Base-by-base conservation (phyloP, 2,113 vertebrate species). In the Pholis gunnellus region DNA sequence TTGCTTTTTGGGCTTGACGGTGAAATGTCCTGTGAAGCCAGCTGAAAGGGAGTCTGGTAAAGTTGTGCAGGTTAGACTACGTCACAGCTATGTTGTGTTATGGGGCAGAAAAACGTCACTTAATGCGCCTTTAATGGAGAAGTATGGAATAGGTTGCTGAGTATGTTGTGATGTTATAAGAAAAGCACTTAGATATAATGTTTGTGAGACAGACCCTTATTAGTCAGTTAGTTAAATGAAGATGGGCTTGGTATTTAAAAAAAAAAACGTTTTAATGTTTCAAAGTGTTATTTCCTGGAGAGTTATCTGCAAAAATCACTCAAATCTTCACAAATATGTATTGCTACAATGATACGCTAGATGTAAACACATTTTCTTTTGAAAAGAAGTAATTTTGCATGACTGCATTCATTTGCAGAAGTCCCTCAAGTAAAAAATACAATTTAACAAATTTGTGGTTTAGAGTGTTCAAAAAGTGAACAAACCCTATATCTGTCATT, bases 81-180 rank as follows among this genome's bases (percentile, higher is more conserved):
- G 64, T 79, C 66, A 87, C 54, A 27, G 40, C 61, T 77, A 59
- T 59, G 78, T 75, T 60, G 60, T 89, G 52, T 38, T 70, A 25
- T 8, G 10, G 46, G 54, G 70, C 76, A 79, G 72, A 80, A 74
- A 78, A 69, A 20, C 25, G 31, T 84, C 70, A 84, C 78, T 60
- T 75, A 38, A 85, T 48, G 66, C 79, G 84, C 71, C 64, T 79
- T 83, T 70, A 78, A 79, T 78, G 17, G 61, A 85, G 34, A 20
- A 75, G 31, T 84, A 42, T 67, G 79, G 81, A 73, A 34, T 88
- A 87, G 83, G 46, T 81, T 79, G 75, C 61, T 74, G 72, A 86
- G 61, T 91, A 70, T 90, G 79, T 91, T 85, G 82, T 87, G 75
- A 83, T 89, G 63, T 74, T 87, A 73, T 73, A 78, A 75, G 78